These are phyloP conservation scores for Chloebia gouldiae DNA, from an alignment of 2,113 vertebrate genomes.

Conservation along the genomic window DNA sequence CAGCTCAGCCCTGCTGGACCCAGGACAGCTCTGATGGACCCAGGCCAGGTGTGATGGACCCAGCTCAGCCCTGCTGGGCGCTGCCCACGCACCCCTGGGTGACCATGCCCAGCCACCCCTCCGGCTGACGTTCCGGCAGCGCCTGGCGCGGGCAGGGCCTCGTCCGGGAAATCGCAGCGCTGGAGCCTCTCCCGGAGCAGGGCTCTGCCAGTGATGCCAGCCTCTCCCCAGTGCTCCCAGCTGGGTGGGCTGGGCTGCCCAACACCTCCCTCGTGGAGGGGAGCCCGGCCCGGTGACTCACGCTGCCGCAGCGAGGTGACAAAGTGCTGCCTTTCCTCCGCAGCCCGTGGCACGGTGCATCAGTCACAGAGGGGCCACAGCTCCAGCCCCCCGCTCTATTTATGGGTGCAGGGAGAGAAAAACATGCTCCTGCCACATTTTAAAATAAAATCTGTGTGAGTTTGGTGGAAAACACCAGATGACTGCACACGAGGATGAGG, in stretches of 20 bases:
- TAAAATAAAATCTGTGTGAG: not conserved
- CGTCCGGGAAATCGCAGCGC: rapidly evolving
- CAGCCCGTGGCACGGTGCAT: not conserved
- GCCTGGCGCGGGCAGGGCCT: not conserved
- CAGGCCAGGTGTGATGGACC: not conserved
- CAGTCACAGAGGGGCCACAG: constrained; percentile 1
- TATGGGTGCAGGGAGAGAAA: not conserved
- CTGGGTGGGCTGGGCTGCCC: not conserved
- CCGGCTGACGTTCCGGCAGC: rapidly evolving
- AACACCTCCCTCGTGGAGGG: not conserved
- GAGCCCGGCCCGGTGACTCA: constrained; percentile 23
- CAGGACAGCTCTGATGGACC: not conserved
- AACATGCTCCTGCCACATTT: constrained; percentile 5
- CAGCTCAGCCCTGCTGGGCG: not conserved
- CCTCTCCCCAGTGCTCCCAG: not conserved
- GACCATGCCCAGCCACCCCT: rapidly evolving
- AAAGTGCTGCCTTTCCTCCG: not conserved
- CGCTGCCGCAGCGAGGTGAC: not conserved
- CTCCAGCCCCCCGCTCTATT: constrained; percentile 3
- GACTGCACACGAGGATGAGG: not conserved
- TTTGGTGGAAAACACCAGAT: not conserved
- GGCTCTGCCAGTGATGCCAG: not conserved
- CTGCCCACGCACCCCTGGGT: rapidly evolving
- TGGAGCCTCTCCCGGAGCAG: not conserved
- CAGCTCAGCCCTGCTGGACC: rapidly evolving